Evolutionary conservation across 2,888 invertebrate genomes (phyloP).

Genomic region (Spilarctia lutea): DNA sequence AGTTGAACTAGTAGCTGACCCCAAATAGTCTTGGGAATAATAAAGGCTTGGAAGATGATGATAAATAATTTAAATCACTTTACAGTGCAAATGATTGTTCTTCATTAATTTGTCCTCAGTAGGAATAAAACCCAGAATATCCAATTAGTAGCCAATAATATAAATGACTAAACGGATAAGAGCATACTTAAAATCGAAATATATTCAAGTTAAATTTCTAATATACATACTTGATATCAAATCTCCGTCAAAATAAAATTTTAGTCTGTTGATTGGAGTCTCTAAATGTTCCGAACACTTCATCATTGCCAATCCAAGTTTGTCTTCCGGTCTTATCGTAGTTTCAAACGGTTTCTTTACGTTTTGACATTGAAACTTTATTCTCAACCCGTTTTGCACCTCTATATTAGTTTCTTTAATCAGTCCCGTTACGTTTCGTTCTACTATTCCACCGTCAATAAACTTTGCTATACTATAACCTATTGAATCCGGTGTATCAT

Average conservation of each 20-base stretch:
- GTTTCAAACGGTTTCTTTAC: conserved; percentile 73
- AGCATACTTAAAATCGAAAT: not conserved
- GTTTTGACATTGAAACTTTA: conserved; percentile 81
- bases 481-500: conserved; percentile 78
- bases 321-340: conserved; percentile 63
- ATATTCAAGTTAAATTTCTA: too few species aligned
- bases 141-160: too few species aligned
- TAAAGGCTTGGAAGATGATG: too few species aligned
- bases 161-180: not conserved
- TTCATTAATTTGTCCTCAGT: too few species aligned
- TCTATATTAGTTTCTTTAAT: conserved; percentile 30
- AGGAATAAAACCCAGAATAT: too few species aligned
- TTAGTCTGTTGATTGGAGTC: conserved; percentile 69
- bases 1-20: too few species aligned
- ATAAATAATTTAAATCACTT: too few species aligned
- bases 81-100: too few species aligned
- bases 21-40: too few species aligned
- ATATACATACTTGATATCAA: conserved; percentile 64
- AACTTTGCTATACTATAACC: conserved; percentile 76
- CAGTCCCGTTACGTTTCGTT: conserved; percentile 61
- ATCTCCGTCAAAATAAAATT: conserved; percentile 86
- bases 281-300: conserved; percentile 81
- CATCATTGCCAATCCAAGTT: conserved; percentile 72
- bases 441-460: conserved; percentile 79
- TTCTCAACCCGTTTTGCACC: conserved; percentile 58